Evolutionary conservation across 2,113 vertebrate species (phyloP).

Genomic region (Fukomys damarensis): DNA sequence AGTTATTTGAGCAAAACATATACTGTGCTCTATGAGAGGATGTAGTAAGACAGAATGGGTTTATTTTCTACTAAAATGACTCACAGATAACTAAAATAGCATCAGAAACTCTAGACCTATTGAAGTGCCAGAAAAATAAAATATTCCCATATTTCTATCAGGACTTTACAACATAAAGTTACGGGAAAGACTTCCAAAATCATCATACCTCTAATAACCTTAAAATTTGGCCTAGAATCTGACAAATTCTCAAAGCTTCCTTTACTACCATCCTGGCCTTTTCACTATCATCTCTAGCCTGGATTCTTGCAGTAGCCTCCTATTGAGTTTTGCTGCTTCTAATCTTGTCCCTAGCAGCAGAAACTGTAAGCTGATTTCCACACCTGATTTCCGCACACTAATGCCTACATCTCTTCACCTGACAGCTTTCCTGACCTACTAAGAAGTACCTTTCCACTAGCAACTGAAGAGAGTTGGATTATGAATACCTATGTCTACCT

Average conservation of each 20-base stretch:
- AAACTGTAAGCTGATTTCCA: background rate
- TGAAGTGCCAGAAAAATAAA: background rate
- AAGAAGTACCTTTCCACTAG: background rate
- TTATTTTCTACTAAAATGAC: background rate
- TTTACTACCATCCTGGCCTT: too few species aligned
- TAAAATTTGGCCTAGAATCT: background rate
- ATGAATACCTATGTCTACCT: accelerated
- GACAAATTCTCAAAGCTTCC: background rate
- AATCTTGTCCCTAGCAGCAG: background rate
- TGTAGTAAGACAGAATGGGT: background rate
- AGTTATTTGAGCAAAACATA: background rate
- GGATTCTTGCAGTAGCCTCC: background rate
- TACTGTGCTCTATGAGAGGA: background rate
- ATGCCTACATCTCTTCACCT: background rate
- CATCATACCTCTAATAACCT: background rate
- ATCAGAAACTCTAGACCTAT: background rate
- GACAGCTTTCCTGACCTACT: background rate
- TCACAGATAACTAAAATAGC: background rate
- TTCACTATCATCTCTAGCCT: background rate
- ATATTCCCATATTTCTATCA: background rate
- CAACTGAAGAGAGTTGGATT: background rate
- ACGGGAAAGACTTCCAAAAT: background rate
- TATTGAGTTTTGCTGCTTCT: background rate
- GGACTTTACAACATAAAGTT: background rate
- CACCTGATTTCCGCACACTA: background rate